These are phyloP conservation scores for Alaudala cheleensis DNA, from an alignment of 2,113 vertebrate species.

Conservation along the genomic window DNA sequence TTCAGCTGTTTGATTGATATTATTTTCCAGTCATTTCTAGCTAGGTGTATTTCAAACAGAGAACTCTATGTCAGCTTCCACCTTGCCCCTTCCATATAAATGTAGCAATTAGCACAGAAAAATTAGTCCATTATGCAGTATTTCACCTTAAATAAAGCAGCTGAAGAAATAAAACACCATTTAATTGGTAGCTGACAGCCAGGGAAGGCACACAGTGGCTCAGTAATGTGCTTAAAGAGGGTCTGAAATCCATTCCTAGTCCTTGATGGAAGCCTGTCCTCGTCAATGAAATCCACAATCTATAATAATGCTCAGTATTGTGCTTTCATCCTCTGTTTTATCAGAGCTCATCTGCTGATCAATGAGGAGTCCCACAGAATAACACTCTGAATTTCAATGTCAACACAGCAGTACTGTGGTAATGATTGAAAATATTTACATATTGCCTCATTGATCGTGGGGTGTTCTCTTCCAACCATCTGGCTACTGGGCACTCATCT, in stretches of 20 bases:
- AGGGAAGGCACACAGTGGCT: background rate
- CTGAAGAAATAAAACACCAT: slow-evolving; percentile 5
- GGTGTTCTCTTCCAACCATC: slow-evolving; percentile 70
- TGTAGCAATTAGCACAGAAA: slow-evolving; percentile 22
- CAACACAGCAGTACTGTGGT: slow-evolving; percentile 45
- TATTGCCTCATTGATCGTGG: slow-evolving; percentile 45
- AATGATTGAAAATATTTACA: slow-evolving; percentile 73
- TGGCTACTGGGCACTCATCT: slow-evolving; percentile 50
- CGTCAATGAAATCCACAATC: background rate
- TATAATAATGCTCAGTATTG: background rate
- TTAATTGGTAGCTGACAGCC: background rate
- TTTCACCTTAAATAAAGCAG: slow-evolving; percentile 39
- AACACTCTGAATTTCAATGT: slow-evolving; percentile 50
- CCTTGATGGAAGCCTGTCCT: background rate
- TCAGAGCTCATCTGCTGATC: slow-evolving; percentile 33
- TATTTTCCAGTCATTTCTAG: background rate
- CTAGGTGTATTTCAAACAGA: background rate
- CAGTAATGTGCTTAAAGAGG: background rate
- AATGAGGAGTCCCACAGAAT: slow-evolving; percentile 16
- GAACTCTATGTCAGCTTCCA: background rate
- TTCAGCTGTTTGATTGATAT: background rate
- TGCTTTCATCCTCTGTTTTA: slow-evolving; percentile 6
- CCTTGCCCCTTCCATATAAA: background rate
- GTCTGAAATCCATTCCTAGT: background rate
- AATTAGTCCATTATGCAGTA: background rate